A percentile compares a stretch with the other conserved stretches of the same genome.
Conservation (phyloP, 2,113 vertebrate species). For the Sinocyclocheilus anshuiensis region DNA sequence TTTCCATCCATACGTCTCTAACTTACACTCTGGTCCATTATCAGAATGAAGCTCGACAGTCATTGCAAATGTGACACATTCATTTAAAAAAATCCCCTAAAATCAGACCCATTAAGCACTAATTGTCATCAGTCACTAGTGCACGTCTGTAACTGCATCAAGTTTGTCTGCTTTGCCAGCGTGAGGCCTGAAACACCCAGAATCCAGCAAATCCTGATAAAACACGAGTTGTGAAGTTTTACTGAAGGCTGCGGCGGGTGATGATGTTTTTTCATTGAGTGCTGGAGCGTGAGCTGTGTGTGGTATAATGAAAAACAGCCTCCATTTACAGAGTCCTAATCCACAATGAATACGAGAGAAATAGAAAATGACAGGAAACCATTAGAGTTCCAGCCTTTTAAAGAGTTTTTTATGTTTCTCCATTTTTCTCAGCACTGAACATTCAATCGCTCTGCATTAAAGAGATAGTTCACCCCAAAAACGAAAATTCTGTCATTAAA, state of each 20-base stretch:
- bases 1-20: background rate
- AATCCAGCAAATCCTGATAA: constrained; percentile 54
- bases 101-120: background rate
- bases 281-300: constrained; percentile 71
- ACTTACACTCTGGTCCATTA: background rate
- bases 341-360: constrained; percentile 66
- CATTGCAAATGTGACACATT: background rate
- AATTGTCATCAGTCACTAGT: too few species aligned
- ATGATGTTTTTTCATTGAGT: constrained; percentile 69
- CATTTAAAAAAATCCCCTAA: background rate
- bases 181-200: background rate
- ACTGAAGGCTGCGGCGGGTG: constrained; percentile 58
- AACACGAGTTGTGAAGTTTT: constrained; percentile 68
- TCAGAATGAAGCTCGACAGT: background rate
- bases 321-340: constrained; percentile 62
- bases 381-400: constrained; percentile 62
- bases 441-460: constrained; percentile 51
- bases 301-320: constrained; percentile 74
- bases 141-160: background rate
- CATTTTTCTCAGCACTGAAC: constrained; percentile 51
- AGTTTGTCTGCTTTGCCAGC: background rate
- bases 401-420: constrained; percentile 35
- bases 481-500: too few species aligned
- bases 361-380: constrained; percentile 68
- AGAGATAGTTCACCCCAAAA: too few species aligned